Base-by-base conservation (phyloP, 2,113 vertebrate species). In the Butorides virescens region DNA sequence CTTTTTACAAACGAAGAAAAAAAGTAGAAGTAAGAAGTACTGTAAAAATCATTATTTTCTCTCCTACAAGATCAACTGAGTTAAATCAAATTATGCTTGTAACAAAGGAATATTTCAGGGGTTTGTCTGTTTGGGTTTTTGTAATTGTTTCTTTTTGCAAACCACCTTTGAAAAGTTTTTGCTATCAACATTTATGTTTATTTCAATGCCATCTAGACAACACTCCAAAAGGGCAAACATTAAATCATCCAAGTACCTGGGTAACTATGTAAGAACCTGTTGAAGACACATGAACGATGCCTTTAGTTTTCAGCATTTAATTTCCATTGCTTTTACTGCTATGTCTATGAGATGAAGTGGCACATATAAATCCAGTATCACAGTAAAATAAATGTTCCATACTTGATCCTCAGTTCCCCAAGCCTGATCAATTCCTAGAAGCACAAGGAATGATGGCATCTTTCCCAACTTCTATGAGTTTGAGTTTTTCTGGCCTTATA, bases 161-260 rank as follows among this genome's bases (percentile, higher is more conserved):
- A 23, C 8, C 20, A 90, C 52, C 59, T 94, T 58, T 32, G 65
- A 86, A 78, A 85, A n/a, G 50, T 89, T 72, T 80, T 83, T 67
- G 90, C 55, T 70, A 81, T 46, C 32, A 92, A 96, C 30, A 62
- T 44, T 71, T 44, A 47, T 13, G 13, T n/a, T 73, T 15, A 79
- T 73, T 91, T 81, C 27, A 74, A 65, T n/a, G 26, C 26, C 27
- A 71, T 44, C 36, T 14, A 17, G 46, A 91, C 39, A 67, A 82
- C 72, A 91, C 55, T 92, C 34, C 68, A 92, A 78, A 93, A 84
- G 17, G 68, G 39, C 46, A 97, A 94, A 77, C 56, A 91, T 52
- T 61, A 93, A 85, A 90, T 34, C 18, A 53, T 46, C 34, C 20
- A 86, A 65, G 49, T 71, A 96, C 16, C 26, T 46, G 29, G 12